phyloP scores from a whole-genome alignment of 1,140 invertebrate genomes.

The Drosophila serrata region DNA sequence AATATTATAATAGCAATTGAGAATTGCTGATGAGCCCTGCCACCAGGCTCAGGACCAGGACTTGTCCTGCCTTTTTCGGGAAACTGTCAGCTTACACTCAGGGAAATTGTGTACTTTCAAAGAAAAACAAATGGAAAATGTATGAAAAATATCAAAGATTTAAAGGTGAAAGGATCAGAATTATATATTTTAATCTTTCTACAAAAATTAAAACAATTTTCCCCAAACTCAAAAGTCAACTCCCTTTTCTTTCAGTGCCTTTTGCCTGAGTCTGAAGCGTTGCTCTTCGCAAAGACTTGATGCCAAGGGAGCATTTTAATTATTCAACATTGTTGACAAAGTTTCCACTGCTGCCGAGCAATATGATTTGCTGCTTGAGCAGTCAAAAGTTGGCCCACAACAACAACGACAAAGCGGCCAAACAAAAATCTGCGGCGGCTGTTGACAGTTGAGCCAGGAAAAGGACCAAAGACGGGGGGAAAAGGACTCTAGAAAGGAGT shows the following conservation, averaged over 20 bases:
- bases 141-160: background rate
- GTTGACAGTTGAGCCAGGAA: slow-evolving; percentile 8
- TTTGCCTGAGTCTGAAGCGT: slow-evolving; percentile 17
- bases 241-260: slow-evolving; percentile 7
- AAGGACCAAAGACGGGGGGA: background rate
- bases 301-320: slow-evolving; percentile 84
- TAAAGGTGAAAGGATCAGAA: background rate
- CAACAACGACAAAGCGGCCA: slow-evolving; percentile 25
- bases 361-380: slow-evolving; percentile 82
- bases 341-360: slow-evolving; percentile 65
- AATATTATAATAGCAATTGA: slow-evolving; percentile 85
- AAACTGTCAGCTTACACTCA: slow-evolving; percentile 56
- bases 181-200: too few species aligned
- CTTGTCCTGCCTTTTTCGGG: slow-evolving; percentile 33
- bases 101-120: too few species aligned
- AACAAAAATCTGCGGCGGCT: slow-evolving; percentile 22
- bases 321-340: slow-evolving; percentile 85
- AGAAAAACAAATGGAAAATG: too few species aligned
- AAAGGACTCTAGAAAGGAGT: background rate
- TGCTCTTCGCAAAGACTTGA: slow-evolving; percentile 61
- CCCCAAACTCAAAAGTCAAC: too few species aligned
- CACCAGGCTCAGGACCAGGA: slow-evolving; percentile 30
- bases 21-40: slow-evolving; percentile 83
- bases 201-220: too few species aligned
- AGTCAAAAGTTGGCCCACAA: slow-evolving; percentile 68